Evolutionary conservation across 2,113 vertebrate genomes (phyloP).

Genomic region (Istiophorus platypterus): DNA sequence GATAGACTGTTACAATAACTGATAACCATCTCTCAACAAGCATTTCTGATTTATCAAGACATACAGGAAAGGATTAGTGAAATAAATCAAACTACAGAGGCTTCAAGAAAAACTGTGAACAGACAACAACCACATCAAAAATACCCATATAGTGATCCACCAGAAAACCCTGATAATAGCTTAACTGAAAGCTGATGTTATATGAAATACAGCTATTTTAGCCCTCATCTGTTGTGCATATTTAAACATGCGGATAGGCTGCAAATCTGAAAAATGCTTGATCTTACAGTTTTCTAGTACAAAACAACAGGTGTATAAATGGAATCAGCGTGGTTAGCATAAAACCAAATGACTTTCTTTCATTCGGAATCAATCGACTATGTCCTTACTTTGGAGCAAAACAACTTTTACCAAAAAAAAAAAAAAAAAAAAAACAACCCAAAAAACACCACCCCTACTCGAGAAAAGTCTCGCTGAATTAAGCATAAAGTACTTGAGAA

Average conservation of each 20-base stretch:
- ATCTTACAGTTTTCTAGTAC: not conserved
- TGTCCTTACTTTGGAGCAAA: not conserved
- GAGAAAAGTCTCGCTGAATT: constrained; percentile 66
- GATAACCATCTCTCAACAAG: constrained; percentile 56
- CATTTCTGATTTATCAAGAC: not conserved
- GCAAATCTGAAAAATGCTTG: not conserved
- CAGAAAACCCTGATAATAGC: not conserved
- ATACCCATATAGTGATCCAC: not conserved
- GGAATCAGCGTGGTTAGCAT: not conserved
- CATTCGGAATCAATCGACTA: not conserved
- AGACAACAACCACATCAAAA: constrained; percentile 23
- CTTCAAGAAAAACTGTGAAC: not conserved
- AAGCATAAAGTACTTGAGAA: constrained; percentile 51
- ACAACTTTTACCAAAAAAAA: not conserved
- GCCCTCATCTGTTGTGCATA: not conserved
- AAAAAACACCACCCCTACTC: constrained; percentile 17
- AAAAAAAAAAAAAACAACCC: not conserved
- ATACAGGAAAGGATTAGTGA: not conserved
- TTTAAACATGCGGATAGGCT: not conserved
- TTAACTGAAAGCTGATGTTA: not conserved
- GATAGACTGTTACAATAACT: constrained; percentile 40
- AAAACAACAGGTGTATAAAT: constrained; percentile 12
- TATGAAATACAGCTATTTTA: not conserved
- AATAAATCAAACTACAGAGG: not conserved
- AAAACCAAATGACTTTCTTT: constrained; percentile 1